Base-by-base conservation (phyloP, 37 sponge, comb jelly and placozoan genomes). In the Axinella damicornis region DNA sequence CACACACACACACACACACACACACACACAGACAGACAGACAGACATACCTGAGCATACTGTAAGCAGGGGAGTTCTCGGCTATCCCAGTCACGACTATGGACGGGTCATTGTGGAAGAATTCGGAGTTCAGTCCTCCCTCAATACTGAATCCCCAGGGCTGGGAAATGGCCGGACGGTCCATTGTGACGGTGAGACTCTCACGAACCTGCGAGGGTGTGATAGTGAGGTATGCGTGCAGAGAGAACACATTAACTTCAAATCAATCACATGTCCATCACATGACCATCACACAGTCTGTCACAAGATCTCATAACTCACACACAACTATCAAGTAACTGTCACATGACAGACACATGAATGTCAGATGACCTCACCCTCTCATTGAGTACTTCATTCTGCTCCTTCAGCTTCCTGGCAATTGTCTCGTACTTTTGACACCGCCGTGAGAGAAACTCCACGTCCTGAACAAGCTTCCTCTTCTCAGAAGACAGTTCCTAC, bases 71-170 rank as follows among this genome's bases (percentile, higher is more conserved):
- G 69, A 70, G 52, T 57, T 57, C 0, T 81, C 62, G 24, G 83
- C 77, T 19, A 88, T 66, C 1, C 77, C 89, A 35, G 83, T 82
- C 33, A 88, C 60, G 4, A 88, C 82, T 17, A 88, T 82, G n/a
- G 89, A 88, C 25, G 59, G 57, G 53, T 88, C 89, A 32, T 68
- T 39, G 34, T 65, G 60, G 37, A 78, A 82, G 30, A 64, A 76
- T 33, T 88, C 83, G 2, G 70, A 58, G 30, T 67, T 75, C 57
- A 53, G 28, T 6, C 89, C 83, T 12, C 89, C 83, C 27, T 88
- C 89, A 21, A 88, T 82, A 24, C 77, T 76, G 76, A 88, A 88
- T 15, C 89, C 89, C 89, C 89, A 88, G 4, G 89, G 82, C 37
- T 81, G 83, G 14, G 58, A 27, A 6, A 31, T 14, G 16, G 61